These are phyloP conservation scores for Tetramorium parvispinum DNA, from an alignment of 1,140 invertebrate species.

Conservation along the genomic window DNA sequence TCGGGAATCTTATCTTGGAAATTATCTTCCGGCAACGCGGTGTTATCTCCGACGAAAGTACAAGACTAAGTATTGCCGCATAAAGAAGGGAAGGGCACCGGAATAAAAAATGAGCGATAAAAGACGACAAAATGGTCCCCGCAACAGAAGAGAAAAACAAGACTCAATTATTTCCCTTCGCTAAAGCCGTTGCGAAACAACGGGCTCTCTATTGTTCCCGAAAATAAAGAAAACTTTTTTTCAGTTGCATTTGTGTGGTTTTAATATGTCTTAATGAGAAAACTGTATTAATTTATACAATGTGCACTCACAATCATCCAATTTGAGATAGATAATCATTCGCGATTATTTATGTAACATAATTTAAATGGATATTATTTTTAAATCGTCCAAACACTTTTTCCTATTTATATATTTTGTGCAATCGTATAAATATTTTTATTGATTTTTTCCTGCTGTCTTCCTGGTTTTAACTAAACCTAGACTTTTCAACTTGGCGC, in stretches of 20 bases:
- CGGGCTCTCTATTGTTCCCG: conserved; percentile 45
- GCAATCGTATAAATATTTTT: neutral
- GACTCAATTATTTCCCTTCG: conserved; percentile 49
- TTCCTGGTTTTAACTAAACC: neutral
- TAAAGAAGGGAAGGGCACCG: conserved; percentile 19
- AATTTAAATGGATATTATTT: neutral
- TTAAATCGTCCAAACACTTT: neutral
- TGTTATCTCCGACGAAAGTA: conserved; percentile 57
- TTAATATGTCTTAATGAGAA: conserved; percentile 34
- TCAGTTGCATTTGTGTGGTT: neutral
- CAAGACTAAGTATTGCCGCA: conserved; percentile 47
- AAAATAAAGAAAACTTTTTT: conserved; percentile 48
- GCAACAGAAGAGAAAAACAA: conserved; percentile 36
- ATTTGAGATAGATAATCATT: neutral
- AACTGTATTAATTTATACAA: conserved; percentile 34
- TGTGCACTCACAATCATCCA: neutral
- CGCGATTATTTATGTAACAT: neutral
- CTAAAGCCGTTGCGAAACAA: conserved; percentile 26
- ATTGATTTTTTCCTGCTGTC: neutral
- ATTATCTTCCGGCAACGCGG: conserved; percentile 51
- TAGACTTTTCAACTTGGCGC: neutral
- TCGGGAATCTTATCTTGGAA: conserved; percentile 53
- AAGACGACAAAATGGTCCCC: conserved; percentile 48
- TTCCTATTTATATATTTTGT: neutral
- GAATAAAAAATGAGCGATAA: conserved; percentile 56